Evolutionary conservation across 2,888 invertebrate species (phyloP).

Genomic region (Electrophaes corylata): DNA sequence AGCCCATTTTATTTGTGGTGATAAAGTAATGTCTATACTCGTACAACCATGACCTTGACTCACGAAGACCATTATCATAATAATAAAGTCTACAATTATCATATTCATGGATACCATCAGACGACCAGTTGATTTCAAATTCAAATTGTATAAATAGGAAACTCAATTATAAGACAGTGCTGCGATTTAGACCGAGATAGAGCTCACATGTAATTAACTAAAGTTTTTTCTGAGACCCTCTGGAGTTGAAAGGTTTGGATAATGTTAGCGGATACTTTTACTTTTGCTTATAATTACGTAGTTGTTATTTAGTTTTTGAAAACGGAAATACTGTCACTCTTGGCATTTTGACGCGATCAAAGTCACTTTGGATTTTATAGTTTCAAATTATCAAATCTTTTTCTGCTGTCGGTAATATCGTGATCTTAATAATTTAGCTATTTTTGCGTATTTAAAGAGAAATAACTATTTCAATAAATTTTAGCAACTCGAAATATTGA

Average conservation of each 20-base stretch:
- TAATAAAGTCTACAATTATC: slow-evolving; percentile 44
- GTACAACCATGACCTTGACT: slow-evolving; percentile 6
- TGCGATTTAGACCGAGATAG: slow-evolving; percentile 66
- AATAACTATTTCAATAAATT: too few species aligned
- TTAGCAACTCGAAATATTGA: too few species aligned
- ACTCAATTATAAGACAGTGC: slow-evolving; percentile 64
- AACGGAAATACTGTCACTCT: not conserved
- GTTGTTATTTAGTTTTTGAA: not conserved
- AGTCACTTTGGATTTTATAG: too few species aligned
- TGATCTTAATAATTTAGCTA: too few species aligned
- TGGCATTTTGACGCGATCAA: too few species aligned
- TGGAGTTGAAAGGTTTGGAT: slow-evolving; percentile 56
- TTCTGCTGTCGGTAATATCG: too few species aligned
- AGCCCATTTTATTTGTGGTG: not conserved
- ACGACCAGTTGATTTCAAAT: slow-evolving; percentile 44
- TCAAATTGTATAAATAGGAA: slow-evolving; percentile 71
- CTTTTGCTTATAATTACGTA: slow-evolving; percentile 35
- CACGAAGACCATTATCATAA: slow-evolving; percentile 26
- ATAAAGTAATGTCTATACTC: not conserved
- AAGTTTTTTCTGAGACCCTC: slow-evolving; percentile 51
- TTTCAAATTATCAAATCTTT: too few species aligned
- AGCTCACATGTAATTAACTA: slow-evolving; percentile 70
- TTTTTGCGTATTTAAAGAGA: too few species aligned
- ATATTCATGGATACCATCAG: slow-evolving; percentile 50
- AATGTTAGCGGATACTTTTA: slow-evolving; percentile 62